Evolutionary conservation across 2,113 vertebrate genomes (phyloP).

Genomic region (Probosciger aterrimus): DNA sequence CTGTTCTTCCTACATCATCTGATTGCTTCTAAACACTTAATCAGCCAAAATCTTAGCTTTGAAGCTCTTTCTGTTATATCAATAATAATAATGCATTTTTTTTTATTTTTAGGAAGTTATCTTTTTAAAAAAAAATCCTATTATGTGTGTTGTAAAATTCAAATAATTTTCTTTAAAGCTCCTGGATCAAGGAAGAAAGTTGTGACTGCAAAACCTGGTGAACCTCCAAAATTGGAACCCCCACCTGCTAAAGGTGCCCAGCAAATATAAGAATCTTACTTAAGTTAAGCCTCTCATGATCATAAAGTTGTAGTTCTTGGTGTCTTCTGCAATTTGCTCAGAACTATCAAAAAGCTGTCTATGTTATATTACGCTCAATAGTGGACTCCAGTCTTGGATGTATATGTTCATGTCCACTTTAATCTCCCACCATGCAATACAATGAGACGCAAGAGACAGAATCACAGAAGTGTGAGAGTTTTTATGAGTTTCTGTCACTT

Average conservation of each 20-base stretch:
- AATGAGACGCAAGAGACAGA: not conserved
- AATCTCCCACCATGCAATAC: not conserved
- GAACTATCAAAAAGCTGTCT: not conserved
- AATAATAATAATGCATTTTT: not conserved
- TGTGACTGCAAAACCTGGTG: conserved; percentile 65
- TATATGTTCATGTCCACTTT: not conserved
- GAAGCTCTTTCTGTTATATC: not conserved
- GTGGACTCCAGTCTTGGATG: not conserved
- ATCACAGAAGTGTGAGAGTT: not conserved
- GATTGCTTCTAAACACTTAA: not conserved
- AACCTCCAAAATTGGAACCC: conserved; percentile 71
- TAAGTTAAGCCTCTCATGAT: not conserved
- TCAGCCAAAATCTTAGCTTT: not conserved
- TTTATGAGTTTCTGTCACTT: not conserved
- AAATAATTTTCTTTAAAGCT: conserved; percentile 76
- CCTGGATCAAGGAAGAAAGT: conserved; percentile 69
- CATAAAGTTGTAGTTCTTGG: not conserved
- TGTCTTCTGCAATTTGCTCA: not conserved
- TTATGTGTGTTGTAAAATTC: conserved; percentile 45
- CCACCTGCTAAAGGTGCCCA: conserved; percentile 76
- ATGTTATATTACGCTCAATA: not conserved
- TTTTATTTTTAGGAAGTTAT: not conserved
- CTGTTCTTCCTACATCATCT: not conserved
- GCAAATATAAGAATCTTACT: not conserved
- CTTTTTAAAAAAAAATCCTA: not conserved